Base-by-base conservation (phyloP, 2,113 vertebrate genomes). In the Ammodytes dubius region DNA sequence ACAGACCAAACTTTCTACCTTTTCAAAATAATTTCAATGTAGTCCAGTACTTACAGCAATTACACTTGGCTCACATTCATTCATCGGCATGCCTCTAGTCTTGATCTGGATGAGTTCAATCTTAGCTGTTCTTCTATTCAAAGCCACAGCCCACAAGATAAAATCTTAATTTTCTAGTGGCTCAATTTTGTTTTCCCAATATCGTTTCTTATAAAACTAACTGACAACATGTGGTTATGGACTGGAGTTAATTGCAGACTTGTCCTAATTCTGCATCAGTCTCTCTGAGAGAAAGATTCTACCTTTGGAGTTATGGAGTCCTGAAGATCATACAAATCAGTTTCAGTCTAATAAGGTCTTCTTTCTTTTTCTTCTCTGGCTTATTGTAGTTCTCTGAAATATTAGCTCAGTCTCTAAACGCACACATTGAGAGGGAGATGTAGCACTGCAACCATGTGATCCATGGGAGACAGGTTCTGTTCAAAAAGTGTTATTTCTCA, bases 401-500 rank as follows among this genome's bases (percentile, higher is more conserved):
- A 43, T 5, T 19, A 4, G 14, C 27, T 12, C n/a, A 39, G 11
- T 61, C 14, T n/a, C 7, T 39, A 12, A 39, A 9, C 13, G 4
- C 37, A 10, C 43, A 42, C 35, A 50, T 1, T 27, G 27, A 27
- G 40, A 10, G 43, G 14, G 46, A 74, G 43, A 71, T 65, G 35
- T 17, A 45, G 46, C 37, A 40, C 6, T 54, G 65, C 37, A n/a
- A 49, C 67, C n/a, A 49, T n/a, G 39, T n/a, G 19, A 81, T 84
- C 3, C 40, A 56, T 68, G 45, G 64, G 65, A 75, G 67, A 54
- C 59, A 39, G 37, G 17, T 46, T 83, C 15, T 49, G 5, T 64
- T 69, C 69, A 58, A 75, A 81, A 82, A 56, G 27, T 75, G 70
- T 73, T 64, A 58, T 84, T 86, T 78, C 49, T 69, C 53, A 12